Base-by-base conservation (phyloP, 2,113 vertebrate species). In the Vombatus ursinus region DNA sequence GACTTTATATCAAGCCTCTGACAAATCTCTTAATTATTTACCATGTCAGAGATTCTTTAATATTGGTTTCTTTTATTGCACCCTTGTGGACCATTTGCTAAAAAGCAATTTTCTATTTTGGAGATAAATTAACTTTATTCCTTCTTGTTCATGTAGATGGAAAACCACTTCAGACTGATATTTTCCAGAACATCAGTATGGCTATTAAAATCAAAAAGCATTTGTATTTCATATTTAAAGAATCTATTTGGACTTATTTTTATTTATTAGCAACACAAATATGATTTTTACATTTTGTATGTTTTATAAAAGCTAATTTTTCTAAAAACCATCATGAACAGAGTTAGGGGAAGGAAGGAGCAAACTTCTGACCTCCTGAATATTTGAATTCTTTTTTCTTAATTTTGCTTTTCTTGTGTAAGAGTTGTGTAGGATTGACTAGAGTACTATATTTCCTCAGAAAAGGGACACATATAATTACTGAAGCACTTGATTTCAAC, bases 11-110 rank as follows among this genome's bases (percentile, higher is more conserved):
- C 95, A 98, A 97, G 92, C 68, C 97, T 96, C 98, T 98, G 97
- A 98, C 97, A 97, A 96, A 96, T 96, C 96, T 97, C 53, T 98
- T 98, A 98, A 98, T 98, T 98, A 98, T 98, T 98, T 98, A 98
- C 91, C 44, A 97, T 92, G 93, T 97, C 98, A 98, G 97, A 97
- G 94, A 97, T 98, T 96, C 89, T 97, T 95, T 98, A 96, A 97
- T 97, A 94, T 54, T 97, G 94, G 97, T 98, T 90, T 89, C 97
- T 98, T 98, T 98, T 98, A 98, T 98, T 98, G 94, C 44, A 97
- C 98, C 95, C 98, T 96, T 91, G 94, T 98, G 98, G 54, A 92
- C 96, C 93, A 96, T 98, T 98, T 98, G 50, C 97, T 98, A 94
- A 98, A 98, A 98, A 98, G 94, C 92, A 98, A 98, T 98, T 98